Evolutionary conservation across 1,140 invertebrate genomes (phyloP), one percentile per base, ranked within the genome.

Genomic region (Coelopa frigida): DNA sequence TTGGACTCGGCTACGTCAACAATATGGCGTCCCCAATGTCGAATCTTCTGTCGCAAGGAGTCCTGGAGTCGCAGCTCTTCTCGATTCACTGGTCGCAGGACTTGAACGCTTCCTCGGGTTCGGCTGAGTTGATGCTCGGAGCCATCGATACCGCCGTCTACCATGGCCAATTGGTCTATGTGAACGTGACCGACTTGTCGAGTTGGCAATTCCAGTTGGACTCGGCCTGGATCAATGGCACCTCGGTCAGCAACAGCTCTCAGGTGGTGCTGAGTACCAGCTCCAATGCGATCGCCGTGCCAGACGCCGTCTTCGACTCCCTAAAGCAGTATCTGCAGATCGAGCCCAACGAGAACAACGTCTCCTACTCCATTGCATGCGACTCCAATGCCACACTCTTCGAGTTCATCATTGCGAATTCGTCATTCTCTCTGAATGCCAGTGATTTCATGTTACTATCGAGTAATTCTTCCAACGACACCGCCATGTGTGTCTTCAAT

Each of bases 1-100:
- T 97, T 18, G 93, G 93, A 50, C 84, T 97, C 82, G 92, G 77
- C 1, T 97, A 92, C 66, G 74, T 79, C 46, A 77, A 75, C 17
- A 78, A 82, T 44, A 92, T 98, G n/a, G 70, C 75, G 10, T 93
- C 95, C 2, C 87, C 95, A n/a, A 98, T 99, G 71, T 83, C 98
- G 68, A 91, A 88, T 58, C 93, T 99, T 89, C 74, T 94, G 10
- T 73, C 79, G 7, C 92, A 98, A 72, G 77, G 79, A 8, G 67
- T 91, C 1, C 76, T 98, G 5, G 59, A 75, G 4, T 56, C 80
- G 36, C 78, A 90, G 1, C 73, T 98, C 15, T 99, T 99, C 72
- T 94, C 94, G 38, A 99, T 99, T 71, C 99, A 96, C 69, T 24
- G 66, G 36, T 44, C 40, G 0, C 53, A 92, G 68, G 80, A 94